These are phyloP conservation scores for Lacerta viridis DNA, from an alignment of 2,797 vertebrate species.

Conservation along the genomic window DNA sequence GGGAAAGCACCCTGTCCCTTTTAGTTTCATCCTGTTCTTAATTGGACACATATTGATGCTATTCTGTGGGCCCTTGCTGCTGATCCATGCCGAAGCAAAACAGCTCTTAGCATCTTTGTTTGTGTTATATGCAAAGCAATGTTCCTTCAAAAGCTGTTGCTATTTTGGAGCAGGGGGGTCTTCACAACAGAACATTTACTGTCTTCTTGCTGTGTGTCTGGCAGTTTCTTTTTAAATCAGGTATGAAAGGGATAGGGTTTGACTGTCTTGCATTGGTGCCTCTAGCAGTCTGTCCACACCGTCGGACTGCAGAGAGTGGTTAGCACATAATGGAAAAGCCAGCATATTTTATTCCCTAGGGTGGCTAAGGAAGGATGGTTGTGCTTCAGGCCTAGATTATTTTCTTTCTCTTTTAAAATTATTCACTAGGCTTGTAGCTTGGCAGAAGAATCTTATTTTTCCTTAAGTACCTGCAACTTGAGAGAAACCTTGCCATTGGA, in stretches of 20 bases:
- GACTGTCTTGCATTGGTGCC: background rate
- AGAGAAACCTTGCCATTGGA: background rate
- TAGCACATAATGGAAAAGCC: background rate
- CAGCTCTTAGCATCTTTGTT: background rate
- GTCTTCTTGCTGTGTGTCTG: background rate
- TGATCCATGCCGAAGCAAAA: background rate
- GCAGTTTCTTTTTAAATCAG: background rate
- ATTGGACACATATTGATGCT: background rate
- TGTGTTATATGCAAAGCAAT: fast-evolving
- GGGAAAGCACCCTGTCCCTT: background rate
- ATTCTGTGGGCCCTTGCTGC: background rate
- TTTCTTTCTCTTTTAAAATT: background rate
- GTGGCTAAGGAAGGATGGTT: background rate
- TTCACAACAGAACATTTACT: fast-evolving
- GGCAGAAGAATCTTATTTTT: background rate
- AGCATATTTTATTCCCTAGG: background rate
- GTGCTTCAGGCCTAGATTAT: background rate
- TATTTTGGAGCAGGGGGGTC: fast-evolving
- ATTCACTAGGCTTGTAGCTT: no score
- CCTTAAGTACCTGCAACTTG: background rate
- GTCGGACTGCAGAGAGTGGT: background rate
- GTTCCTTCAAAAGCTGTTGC: background rate
- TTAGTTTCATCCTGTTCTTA: background rate
- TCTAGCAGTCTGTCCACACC: background rate
- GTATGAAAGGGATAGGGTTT: background rate